Evolutionary conservation across 2,888 invertebrate species (phyloP), one percentile per base, ranked within the genome.

Genomic region (Drosophila tanythrix): DNA sequence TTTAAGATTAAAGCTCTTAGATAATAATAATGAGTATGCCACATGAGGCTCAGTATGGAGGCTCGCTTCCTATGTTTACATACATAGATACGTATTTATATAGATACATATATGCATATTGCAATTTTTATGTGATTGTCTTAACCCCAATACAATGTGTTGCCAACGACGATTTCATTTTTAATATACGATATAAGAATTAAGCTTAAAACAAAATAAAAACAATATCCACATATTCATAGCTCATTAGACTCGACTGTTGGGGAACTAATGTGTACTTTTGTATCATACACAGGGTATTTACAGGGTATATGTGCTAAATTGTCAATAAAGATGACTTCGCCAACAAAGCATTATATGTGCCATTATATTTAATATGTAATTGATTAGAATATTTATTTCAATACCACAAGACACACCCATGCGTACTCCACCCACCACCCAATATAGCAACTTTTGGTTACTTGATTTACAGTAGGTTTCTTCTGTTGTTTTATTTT

Each of bases 61-160:
- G 70, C 43, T 50, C 35, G 74, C 65, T 75, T 64, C 57, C 76
- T 70, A 55, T 55, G 55, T 53, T 55, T 51, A 50, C 11, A 11
- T 43, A n/a, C 11, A 21, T 21, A 43, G 21, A 21, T 21, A 21
- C 21, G 21, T 21, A 21, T 21, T 43, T 43, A 57, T 43, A 35
- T n/a, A 18, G 7, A 51, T 15, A 31, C 31, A 31, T 13, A 31
- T 29, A 29, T 36, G 15, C 35, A 61, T 29, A 21, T 6, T 27
- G 29, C 33, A 68, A 18, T 57, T 40, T 52, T 57, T 11, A 27
- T 40, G 15, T 18, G 18, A 33, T 52, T 48, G 33, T 50, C 21
- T 43, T 21, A 43, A 43, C 21, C 21, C 1, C 11, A 21, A 43
- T 6, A 21, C 5, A 43, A 67, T 53, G 11, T 46, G 25, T 74